These are phyloP conservation scores for Antennarius maculatus DNA, from an alignment of 2,797 vertebrate species.

Conservation along the genomic window DNA sequence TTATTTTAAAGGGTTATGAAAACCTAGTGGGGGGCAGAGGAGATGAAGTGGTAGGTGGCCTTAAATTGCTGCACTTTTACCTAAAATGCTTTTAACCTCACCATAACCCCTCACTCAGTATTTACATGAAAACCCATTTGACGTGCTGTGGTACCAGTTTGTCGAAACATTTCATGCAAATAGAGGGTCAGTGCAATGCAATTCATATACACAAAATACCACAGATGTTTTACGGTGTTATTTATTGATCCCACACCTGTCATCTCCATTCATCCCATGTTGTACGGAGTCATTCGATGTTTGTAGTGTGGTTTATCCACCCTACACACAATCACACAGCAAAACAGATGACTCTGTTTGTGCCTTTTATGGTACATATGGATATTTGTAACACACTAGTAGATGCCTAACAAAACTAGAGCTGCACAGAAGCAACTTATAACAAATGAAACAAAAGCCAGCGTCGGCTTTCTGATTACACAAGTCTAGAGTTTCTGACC, in stretches of 20 bases:
- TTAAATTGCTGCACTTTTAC: no score
- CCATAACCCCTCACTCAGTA: no score
- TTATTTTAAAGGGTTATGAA: no score
- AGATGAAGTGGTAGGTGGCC: no score
- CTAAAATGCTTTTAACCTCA: no score
- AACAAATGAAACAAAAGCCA: constrained; percentile 4
- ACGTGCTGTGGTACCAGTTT: background rate
- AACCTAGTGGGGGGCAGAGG: no score
- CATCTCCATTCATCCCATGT: background rate
- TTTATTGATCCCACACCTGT: background rate
- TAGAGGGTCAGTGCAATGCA: background rate
- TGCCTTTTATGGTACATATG: background rate
- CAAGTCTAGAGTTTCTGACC: background rate
- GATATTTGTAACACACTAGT: background rate
- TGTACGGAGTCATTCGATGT: no score
- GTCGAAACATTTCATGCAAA: background rate
- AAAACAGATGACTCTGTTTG: background rate
- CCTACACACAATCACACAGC: background rate
- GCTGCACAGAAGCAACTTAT: background rate
- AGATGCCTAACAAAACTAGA: constrained; percentile 1
- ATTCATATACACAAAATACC: no score
- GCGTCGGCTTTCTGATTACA: background rate
- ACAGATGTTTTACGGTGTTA: no score
- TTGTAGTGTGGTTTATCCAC: background rate
- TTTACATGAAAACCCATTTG: no score